Percentiles rank a stretch among this genome's conserved stretches.
phyloP scores from a whole-genome alignment of 2,113 vertebrate species.

The Uria lomvia region DNA sequence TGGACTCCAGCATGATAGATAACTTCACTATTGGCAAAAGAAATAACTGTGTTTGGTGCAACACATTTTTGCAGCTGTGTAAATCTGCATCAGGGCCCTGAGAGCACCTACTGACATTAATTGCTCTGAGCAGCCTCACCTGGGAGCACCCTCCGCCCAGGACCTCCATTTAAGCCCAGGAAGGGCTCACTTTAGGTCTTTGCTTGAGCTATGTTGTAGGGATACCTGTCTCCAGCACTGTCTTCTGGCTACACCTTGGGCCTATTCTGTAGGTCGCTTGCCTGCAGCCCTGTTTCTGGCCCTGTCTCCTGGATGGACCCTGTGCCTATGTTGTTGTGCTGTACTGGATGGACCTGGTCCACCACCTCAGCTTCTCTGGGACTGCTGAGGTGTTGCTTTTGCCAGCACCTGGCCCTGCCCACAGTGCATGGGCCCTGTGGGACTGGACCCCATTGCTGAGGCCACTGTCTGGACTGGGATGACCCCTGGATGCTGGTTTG shows the following conservation, averaged over 20 bases:
- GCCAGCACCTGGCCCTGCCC: background rate
- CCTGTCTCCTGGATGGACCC: background rate
- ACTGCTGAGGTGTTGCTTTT: background rate
- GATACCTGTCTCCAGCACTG: background rate
- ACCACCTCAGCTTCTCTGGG: background rate
- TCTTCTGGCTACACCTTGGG: background rate
- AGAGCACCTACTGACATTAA: background rate
- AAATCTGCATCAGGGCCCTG: background rate
- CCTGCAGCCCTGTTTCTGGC: background rate
- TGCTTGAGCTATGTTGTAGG: background rate
- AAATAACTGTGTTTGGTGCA: background rate
- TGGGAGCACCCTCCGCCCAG: background rate
- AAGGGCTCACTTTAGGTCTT: background rate
- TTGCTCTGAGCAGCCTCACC: background rate
- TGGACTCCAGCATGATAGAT: background rate
- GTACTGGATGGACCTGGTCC: background rate
- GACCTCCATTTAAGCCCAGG: background rate
- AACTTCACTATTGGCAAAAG: background rate
- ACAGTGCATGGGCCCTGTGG: fast-evolving
- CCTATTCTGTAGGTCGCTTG: background rate
- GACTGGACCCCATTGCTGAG: fast-evolving
- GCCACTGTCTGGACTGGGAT: background rate
- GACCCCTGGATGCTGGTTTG: background rate
- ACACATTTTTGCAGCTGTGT: background rate
- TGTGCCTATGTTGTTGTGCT: fast-evolving